Evolutionary conservation across 2,888 invertebrate genomes (phyloP).

Genomic region (Lasioglossum vierecki): DNA sequence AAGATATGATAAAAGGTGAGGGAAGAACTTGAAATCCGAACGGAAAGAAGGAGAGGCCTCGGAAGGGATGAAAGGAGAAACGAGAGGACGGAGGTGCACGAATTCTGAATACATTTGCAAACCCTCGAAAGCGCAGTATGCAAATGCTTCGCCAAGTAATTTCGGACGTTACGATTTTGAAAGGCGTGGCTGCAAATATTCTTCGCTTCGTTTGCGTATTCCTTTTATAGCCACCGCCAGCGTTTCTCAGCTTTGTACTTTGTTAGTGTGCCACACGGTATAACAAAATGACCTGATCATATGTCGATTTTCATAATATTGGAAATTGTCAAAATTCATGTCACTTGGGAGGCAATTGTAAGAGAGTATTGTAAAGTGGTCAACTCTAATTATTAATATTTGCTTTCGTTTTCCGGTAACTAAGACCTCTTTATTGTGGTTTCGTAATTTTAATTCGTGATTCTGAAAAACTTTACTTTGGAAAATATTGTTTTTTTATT

Average conservation of each 20-base stretch:
- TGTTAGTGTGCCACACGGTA: neutral
- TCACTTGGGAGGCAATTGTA: neutral
- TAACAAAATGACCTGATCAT: neutral
- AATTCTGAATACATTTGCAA: conserved; percentile 73
- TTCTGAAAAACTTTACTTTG: neutral
- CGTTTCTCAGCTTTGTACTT: neutral
- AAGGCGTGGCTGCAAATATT: conserved; percentile 55
- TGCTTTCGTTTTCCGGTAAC: neutral
- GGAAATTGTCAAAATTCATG: neutral
- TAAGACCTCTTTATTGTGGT: no score
- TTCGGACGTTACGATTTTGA: conserved; percentile 75
- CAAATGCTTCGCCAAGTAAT: conserved; percentile 70
- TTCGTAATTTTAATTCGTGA: neutral
- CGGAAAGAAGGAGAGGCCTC: neutral
- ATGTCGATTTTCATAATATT: neutral
- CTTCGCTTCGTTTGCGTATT: conserved; percentile 13
- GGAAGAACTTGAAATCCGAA: conserved; percentile 9
- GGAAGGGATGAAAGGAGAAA: neutral
- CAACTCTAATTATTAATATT: neutral
- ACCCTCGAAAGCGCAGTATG: conserved; percentile 71
- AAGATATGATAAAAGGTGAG: conserved; percentile 10
- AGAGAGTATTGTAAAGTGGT: neutral
- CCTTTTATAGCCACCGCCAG: neutral
- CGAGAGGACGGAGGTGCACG: neutral
- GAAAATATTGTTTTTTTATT: neutral